Percentiles rank a stretch among this genome's conserved stretches.
Conservation (phyloP, 2,797 vertebrate genomes). For the Channallabes apus region DNA sequence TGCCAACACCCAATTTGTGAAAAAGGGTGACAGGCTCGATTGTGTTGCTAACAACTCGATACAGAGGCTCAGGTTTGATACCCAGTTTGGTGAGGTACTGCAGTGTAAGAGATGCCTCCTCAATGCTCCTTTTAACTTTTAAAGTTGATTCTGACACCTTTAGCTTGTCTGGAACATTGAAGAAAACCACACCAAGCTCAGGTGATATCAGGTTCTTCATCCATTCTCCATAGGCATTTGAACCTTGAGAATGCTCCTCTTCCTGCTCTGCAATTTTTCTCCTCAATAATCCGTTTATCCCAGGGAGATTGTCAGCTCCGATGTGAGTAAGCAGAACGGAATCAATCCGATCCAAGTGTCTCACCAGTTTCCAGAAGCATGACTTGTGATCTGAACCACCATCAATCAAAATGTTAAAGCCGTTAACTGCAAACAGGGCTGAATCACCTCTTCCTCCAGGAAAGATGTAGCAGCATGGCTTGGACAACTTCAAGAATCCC, state of each 20-base stretch:
- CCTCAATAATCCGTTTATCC: slow-evolving; percentile 95
- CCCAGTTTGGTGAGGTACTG: slow-evolving; percentile 93
- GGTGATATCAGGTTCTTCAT: slow-evolving; percentile 97
- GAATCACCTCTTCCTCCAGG: slow-evolving; percentile 96
- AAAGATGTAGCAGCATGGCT: slow-evolving; percentile 99
- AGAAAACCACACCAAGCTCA: slow-evolving; percentile 96
- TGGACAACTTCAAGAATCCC: slow-evolving; percentile 97
- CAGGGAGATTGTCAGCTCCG: slow-evolving; percentile 95
- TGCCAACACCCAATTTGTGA: slow-evolving; percentile 97
- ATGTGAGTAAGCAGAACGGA: slow-evolving; percentile 96
- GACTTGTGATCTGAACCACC: slow-evolving; percentile 95
- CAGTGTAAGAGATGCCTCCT: slow-evolving; percentile 92
- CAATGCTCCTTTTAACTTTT: slow-evolving; percentile 96
- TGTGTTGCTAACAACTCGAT: slow-evolving; percentile 90
- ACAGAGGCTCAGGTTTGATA: slow-evolving; percentile 91
- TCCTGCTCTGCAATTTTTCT: slow-evolving; percentile 96
- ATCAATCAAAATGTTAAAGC: slow-evolving; percentile 97
- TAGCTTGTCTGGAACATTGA: slow-evolving; percentile 96
- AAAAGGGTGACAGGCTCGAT: slow-evolving; percentile 95
- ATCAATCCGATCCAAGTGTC: slow-evolving; percentile 96
- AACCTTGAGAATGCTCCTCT: slow-evolving; percentile 88
- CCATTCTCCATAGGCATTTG: slow-evolving; percentile 91
- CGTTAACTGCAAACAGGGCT: slow-evolving; percentile 95
- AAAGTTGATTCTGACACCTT: slow-evolving; percentile 88
- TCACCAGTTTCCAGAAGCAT: slow-evolving; percentile 98